Evolutionary conservation across 2,888 invertebrate species (phyloP), one percentile per base, ranked within the genome.

Genomic region (Dryobotodes eremita): DNA sequence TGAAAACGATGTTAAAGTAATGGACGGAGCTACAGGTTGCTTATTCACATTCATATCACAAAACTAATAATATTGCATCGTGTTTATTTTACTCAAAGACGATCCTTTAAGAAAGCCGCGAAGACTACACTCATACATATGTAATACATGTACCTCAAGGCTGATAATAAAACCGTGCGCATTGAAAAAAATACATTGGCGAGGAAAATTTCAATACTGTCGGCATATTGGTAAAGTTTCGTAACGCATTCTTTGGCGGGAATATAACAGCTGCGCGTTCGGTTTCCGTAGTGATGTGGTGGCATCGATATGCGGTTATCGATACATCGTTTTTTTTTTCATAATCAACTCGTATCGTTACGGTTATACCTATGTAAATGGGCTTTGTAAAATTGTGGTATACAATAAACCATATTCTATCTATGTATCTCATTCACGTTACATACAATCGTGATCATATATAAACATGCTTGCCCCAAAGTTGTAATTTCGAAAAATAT

Each of bases 161-260:
- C 46, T 57, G 50, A 69, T 85, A 87, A 71, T 76, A 87, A 85
- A 80, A 78, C 20, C n/a, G 17, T 42, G n/a, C 50, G 55, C 72
- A 81, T 77, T 71, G 70, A 80, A 83, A 86, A 85, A 80, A 80
- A 78, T 69, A 83, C 71, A 78, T 65, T 69, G 55, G 31, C 59
- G 20, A 55, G 31, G 53, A 77, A 83, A 89, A 80, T 87, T 89
- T 88, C 85, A 85, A 87, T 89, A 83, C 82, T 11, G 48, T 11
- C 31, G 70, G 82, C 72, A 86, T 90, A 90, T 89, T 89, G 88
- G 83, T 73, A 87, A 89, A 89, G 85, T 90, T 89, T 83, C 74
- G 36, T 55, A 61, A 79, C 83, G 80, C 85, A 84, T 85, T 88
- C 82, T 88, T 80, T 76, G 66, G 73, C 72, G 80, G 75, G 74